Evolutionary conservation across 2,113 vertebrate genomes (phyloP), one percentile per base, ranked within the genome.

Genomic region (Tangachromis dhanisi): DNA sequence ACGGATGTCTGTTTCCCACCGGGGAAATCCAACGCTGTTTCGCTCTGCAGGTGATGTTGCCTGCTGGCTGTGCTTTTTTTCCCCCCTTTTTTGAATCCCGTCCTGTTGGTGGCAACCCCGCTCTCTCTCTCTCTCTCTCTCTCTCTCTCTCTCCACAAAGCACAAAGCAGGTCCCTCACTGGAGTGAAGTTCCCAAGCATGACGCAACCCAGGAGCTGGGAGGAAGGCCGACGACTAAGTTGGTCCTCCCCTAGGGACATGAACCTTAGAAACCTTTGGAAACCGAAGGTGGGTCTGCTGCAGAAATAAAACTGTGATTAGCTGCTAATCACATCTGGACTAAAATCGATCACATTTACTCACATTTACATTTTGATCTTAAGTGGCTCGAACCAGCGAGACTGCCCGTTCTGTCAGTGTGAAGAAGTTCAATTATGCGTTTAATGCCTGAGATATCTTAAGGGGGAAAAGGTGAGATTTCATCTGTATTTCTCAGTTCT

Each of bases 181-280:
- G 93, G 94, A 94, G 91, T 89, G 93, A 97, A 97, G 95, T 96
- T 96, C 92, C 90, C 88, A 29, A 31, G 78, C 88, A 79, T 94
- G 94, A 92, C 80, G 93, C 88, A 94, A 93, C 88, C 83, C 21
- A 17, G 84, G 61, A 47, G 81, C 86, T 54, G 71, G 80, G 78
- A 88, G 88, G 85, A 55, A 51, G 81, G 33, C 80, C 40, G 29
- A 5, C 59, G 40, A 31, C 13, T 31, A 73, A 81, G 31, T 83
- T 51, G 42, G 47, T 83, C 73, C 78, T n/a, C 49, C 90, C 29
- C 51, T 66, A n/a, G 9, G 73, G 86, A 82, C 51, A 53, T 8
- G 35, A 51, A 81, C 63, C 31, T 71, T 57, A 54, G 2, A 29
- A 38, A 51, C 53, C 81, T 31, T 83, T 38, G 38, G 8, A 54